A percentile compares a stretch with the other conserved stretches of the same genome.
Evolutionary conservation across 2,888 invertebrate genomes (phyloP).

Genomic region (Masnerella sp.): DNA sequence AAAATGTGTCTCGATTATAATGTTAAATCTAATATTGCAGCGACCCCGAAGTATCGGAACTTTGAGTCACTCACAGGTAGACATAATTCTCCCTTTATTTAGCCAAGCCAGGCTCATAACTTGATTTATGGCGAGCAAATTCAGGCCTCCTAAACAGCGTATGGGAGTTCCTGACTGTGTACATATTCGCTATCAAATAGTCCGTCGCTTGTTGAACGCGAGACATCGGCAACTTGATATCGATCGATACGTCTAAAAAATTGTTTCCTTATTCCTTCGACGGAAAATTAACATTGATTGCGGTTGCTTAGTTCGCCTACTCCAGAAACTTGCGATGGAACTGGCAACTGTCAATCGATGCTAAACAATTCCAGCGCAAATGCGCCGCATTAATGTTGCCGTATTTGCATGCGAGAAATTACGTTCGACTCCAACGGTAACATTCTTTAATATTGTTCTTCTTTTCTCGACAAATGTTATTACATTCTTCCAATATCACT

Average conservation of each 20-base stretch:
- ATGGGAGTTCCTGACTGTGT: constrained; percentile 58
- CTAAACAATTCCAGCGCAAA: no score
- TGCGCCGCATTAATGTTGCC: no score
- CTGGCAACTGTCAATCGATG: no score
- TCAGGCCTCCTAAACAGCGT: constrained; percentile 60
- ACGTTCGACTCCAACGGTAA: background rate
- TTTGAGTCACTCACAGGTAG: constrained; percentile 58
- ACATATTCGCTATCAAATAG: constrained; percentile 57
- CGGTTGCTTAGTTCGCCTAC: no score
- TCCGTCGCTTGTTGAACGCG: constrained; percentile 45
- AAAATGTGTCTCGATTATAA: no score
- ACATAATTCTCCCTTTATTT: constrained; percentile 67
- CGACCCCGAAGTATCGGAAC: constrained; percentile 35
- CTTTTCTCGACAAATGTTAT: background rate
- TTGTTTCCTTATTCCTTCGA: no score
- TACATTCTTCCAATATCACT: background rate
- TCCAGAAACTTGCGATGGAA: no score
- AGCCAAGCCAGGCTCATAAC: constrained; percentile 57
- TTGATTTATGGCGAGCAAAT: constrained; percentile 63
- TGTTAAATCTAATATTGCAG: no score
- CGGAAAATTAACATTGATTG: no score
- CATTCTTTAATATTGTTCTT: no score
- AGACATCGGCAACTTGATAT: constrained; percentile 38
- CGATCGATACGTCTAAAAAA: constrained; percentile 28
- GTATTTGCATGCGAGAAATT: no score